Percentiles rank a stretch among this genome's conserved stretches.
phyloP scores from a whole-genome alignment of 2,888 invertebrate genomes.

The Achlya flavicornis region DNA sequence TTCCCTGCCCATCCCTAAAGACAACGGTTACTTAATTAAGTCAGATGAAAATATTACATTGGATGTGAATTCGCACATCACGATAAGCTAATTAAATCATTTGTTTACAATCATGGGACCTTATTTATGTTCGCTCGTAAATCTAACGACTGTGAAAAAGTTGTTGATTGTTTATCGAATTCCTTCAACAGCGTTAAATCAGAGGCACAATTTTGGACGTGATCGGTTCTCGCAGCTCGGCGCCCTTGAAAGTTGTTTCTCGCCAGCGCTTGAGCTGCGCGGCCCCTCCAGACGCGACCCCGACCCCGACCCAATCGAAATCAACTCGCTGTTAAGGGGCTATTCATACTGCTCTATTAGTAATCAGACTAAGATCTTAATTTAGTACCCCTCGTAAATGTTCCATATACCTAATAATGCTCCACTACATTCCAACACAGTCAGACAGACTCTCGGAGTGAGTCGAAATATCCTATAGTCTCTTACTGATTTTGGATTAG shows the following conservation, averaged over 20 bases:
- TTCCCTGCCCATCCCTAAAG: too few species aligned
- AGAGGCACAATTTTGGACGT: neutral
- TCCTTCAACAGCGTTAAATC: neutral
- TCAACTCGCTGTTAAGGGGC: constrained; percentile 41
- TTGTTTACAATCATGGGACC: neutral
- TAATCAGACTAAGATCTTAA: neutral
- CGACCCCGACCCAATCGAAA: constrained; percentile 43
- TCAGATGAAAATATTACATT: neutral
- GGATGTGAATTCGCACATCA: neutral
- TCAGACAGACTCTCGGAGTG: neutral
- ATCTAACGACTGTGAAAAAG: neutral
- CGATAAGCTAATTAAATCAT: neutral
- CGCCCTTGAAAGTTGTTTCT: constrained; percentile 38
- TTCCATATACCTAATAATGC: neutral
- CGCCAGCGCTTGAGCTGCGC: constrained; percentile 18
- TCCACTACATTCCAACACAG: neutral
- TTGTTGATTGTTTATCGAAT: constrained; percentile 1
- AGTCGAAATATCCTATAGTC: neutral
- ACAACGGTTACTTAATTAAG: neutral
- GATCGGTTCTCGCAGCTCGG: neutral
- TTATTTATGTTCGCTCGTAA: neutral
- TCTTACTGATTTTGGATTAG: neutral
- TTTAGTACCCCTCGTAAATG: neutral
- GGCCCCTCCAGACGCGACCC: constrained; percentile 27
- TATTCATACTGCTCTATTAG: constrained; percentile 4